Conservation (phyloP, 2,888 invertebrate species). For the Conops quadrifasciatus region DNA sequence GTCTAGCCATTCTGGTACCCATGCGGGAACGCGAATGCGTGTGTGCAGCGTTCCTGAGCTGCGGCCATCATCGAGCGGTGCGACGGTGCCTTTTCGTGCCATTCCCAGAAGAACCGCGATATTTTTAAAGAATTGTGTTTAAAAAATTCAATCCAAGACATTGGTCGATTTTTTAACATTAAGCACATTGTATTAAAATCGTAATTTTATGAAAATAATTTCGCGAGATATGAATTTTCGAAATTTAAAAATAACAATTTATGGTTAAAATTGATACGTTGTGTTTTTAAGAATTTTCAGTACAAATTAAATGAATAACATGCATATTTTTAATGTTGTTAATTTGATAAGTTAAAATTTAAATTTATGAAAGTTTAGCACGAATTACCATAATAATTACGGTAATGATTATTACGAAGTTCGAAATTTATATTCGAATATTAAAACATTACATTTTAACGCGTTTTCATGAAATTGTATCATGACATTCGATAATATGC, state of each 20-base stretch:
- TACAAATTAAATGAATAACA: not conserved
- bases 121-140: not conserved
- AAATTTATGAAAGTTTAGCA: too few species aligned
- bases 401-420: slow-evolving; percentile 36
- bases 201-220: slow-evolving; percentile 21
- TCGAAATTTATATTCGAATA: slow-evolving; percentile 38
- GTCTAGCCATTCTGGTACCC: slow-evolving; percentile 88
- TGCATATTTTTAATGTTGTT: slow-evolving; percentile 34
- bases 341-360: slow-evolving; percentile 39
- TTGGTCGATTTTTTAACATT: slow-evolving; percentile 2
- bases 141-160: too few species aligned
- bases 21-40: slow-evolving; percentile 71
- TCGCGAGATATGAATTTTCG: slow-evolving; percentile 12
- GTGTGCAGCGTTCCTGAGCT: slow-evolving; percentile 65
- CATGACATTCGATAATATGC: slow-evolving; percentile 36
- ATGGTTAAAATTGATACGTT: not conserved
- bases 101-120: not conserved
- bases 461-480: slow-evolving; percentile 39
- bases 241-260: slow-evolving; percentile 31
- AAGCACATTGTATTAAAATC: too few species aligned
- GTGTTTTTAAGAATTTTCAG: not conserved
- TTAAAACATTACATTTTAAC: slow-evolving; percentile 42
- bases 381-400: too few species aligned
- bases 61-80: slow-evolving; percentile 74
- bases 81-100: slow-evolving; percentile 75